Percentiles rank a stretch among this genome's conserved stretches.
These are phyloP conservation scores for Furnarius figulus DNA, from an alignment of 2,113 vertebrate species.

Conservation along the genomic window DNA sequence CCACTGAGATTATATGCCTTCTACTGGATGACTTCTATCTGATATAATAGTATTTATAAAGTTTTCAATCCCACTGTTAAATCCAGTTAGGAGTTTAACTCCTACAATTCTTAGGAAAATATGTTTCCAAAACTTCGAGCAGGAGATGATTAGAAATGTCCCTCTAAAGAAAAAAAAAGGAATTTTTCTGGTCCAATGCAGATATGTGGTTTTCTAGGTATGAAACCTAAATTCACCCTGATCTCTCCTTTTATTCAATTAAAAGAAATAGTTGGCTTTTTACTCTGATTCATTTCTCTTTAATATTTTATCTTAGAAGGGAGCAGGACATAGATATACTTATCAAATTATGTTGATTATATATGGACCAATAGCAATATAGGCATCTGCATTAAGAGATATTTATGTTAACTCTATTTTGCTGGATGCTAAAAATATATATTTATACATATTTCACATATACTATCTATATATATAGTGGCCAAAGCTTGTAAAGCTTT, in stretches of 20 bases:
- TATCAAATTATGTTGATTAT: neutral
- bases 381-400: neutral
- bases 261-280: neutral
- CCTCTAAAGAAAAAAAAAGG: neutral
- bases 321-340: neutral
- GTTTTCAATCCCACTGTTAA: neutral
- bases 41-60: neutral
- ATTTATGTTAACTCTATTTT: neutral
- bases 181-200: neutral
- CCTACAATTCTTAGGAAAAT: neutral
- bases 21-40: neutral
- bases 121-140: neutral
- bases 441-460: neutral
- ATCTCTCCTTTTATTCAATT: neutral
- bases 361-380: neutral
- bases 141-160: neutral
- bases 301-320: neutral
- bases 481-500: neutral
- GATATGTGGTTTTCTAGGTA: neutral
- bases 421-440: neutral
- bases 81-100: neutral
- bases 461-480: accelerated
- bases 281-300: neutral
- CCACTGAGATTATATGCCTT: neutral
- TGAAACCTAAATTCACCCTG: neutral